These are phyloP conservation scores for Ctenochaetus hawaiiensis DNA, from an alignment of 2,797 vertebrate genomes.

Conservation along the genomic window DNA sequence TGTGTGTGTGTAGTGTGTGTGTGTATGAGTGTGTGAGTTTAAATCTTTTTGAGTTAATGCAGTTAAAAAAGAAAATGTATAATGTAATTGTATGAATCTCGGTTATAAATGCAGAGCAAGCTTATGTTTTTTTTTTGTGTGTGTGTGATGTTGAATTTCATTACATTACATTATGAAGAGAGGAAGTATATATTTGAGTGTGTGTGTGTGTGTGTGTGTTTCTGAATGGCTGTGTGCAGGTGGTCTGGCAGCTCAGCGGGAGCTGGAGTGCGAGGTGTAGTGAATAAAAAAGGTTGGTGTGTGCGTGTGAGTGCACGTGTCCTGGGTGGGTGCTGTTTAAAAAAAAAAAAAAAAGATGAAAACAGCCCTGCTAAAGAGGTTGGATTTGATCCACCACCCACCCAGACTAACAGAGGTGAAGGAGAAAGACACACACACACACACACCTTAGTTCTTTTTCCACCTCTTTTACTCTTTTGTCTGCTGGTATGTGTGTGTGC, in stretches of 20 bases:
- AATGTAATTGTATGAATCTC: conserved; percentile 22
- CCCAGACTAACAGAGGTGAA: conserved; percentile 66
- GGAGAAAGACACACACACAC: conserved; percentile 42
- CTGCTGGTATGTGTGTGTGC: conserved; percentile 44
- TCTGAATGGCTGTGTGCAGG: conserved; percentile 75
- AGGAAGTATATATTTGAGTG: conserved; percentile 16
- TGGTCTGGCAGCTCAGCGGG: conserved; percentile 74
- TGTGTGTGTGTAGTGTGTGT: conserved; percentile 47
- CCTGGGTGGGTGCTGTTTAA: conserved; percentile 52
- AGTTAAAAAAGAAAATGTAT: conserved; percentile 17
- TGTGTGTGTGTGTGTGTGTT: conserved; percentile 5
- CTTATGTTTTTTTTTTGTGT: conserved; percentile 6
- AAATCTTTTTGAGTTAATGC: conserved; percentile 23
- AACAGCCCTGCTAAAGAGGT: conserved; percentile 73
- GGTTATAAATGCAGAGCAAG: conserved; percentile 12
- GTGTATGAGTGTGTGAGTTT: background rate
- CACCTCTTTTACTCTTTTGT: conserved; percentile 67
- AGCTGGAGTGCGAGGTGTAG: conserved; percentile 69
- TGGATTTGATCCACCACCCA: conserved; percentile 81
- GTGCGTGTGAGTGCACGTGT: conserved; percentile 34
- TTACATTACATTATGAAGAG: background rate
- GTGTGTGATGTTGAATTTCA: conserved; percentile 22
- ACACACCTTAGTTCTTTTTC: conserved; percentile 47
- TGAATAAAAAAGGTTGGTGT: conserved; percentile 62
- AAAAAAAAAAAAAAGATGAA: conserved; percentile 73